Evolutionary conservation across 2,113 vertebrate species (phyloP).

Genomic region (Megaceryle torquata): DNA sequence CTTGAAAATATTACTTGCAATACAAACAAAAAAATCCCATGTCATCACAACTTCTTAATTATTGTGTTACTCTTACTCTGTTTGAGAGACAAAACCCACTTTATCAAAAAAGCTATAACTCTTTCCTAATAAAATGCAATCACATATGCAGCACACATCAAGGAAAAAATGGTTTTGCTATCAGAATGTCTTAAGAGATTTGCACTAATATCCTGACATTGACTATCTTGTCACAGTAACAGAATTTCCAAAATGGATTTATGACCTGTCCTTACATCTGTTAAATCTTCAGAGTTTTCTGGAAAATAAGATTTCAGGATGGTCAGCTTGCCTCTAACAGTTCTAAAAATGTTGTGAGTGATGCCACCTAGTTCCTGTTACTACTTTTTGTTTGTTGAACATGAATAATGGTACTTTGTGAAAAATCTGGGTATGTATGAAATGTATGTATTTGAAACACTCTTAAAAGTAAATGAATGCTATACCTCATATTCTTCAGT

Average conservation of each 20-base stretch:
- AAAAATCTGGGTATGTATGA: neutral
- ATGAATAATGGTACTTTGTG: neutral
- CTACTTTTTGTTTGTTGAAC: neutral
- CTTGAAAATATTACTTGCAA: neutral
- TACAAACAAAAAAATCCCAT: neutral
- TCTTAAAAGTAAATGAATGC: conserved; percentile 30
- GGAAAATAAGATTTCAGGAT: neutral
- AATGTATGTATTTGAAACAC: neutral
- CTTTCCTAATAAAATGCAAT: neutral
- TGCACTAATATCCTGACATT: neutral
- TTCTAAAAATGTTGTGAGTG: neutral
- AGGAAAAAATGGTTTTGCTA: neutral
- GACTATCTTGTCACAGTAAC: neutral
- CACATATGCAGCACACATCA: neutral
- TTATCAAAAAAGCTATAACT: neutral
- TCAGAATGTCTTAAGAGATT: neutral
- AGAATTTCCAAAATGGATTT: neutral
- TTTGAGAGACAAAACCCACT: neutral
- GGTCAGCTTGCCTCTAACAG: neutral
- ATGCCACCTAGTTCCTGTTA: neutral
- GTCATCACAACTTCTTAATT: neutral
- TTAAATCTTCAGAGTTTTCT: neutral
- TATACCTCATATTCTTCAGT: conserved; percentile 82
- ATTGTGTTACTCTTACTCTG: neutral
- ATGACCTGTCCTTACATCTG: neutral